These are phyloP conservation scores for Arrhopalites spinosus DNA, from an alignment of 2,888 invertebrate species.

Conservation along the genomic window DNA sequence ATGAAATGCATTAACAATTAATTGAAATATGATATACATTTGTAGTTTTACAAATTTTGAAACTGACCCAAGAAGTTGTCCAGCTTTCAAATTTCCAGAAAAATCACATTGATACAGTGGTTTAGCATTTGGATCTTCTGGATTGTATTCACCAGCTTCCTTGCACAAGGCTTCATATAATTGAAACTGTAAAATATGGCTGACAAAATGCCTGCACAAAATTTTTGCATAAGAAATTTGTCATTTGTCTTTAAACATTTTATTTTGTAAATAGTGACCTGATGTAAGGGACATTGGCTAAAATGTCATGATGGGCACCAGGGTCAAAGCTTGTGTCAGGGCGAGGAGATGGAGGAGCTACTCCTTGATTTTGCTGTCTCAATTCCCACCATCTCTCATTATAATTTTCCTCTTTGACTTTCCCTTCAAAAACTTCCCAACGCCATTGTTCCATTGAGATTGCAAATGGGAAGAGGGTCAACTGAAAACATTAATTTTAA, in stretches of 20 bases:
- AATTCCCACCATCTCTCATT: constrained; percentile 58
- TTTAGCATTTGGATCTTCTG: constrained; percentile 47
- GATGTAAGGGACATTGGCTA: constrained; percentile 49
- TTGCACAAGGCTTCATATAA: constrained; percentile 62
- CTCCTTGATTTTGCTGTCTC: constrained; percentile 55
- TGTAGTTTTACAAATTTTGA: background rate
- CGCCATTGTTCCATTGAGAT: constrained; percentile 59
- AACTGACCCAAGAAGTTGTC: constrained; percentile 59
- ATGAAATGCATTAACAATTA: too few relatives aligned
- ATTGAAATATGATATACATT: too few relatives aligned
- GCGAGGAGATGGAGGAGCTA: constrained; percentile 49
- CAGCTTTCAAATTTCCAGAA: constrained; percentile 60
- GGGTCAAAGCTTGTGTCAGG: constrained; percentile 58
- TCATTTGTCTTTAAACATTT: background rate
- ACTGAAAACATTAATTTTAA: constrained; percentile 33
- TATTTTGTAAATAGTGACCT: background rate
- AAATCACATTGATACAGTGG: constrained; percentile 62
- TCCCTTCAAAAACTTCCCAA: constrained; percentile 58
- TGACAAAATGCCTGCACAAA: constrained; percentile 42
- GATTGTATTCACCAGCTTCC: constrained; percentile 59
- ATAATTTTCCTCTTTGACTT: constrained; percentile 51
- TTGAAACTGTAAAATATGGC: constrained; percentile 62
- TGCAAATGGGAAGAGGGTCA: constrained; percentile 59
- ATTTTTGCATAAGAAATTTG: background rate
- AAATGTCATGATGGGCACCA: constrained; percentile 60